Conservation (phyloP, 2,888 invertebrate species). For the Apoderus coryli region DNA sequence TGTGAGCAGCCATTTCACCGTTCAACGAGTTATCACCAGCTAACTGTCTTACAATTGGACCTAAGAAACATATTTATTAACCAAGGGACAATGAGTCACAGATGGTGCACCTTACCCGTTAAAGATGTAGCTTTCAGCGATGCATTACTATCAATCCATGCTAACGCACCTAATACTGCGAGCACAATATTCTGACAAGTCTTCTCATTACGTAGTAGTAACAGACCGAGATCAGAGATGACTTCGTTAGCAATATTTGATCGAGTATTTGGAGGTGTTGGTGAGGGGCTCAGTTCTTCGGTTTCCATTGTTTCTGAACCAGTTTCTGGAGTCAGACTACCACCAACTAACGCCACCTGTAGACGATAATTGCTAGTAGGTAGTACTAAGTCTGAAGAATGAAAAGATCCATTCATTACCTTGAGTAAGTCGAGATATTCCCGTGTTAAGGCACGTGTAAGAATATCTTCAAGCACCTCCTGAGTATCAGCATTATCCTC, state of each 20-base stretch:
- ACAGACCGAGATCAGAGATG: slow-evolving; percentile 63
- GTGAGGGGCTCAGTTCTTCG: slow-evolving; percentile 52
- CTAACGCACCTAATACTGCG: slow-evolving; percentile 49
- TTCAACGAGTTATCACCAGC: slow-evolving; percentile 47
- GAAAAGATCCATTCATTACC: too few relatives aligned
- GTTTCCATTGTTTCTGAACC: slow-evolving; percentile 45
- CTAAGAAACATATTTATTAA: too few relatives aligned
- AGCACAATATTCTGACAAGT: slow-evolving; percentile 50
- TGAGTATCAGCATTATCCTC: slow-evolving; percentile 69
- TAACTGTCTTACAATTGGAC: slow-evolving; percentile 27
- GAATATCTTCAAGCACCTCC: slow-evolving; percentile 73
- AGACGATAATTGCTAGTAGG: too few relatives aligned
- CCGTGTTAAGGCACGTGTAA: slow-evolving; percentile 71
- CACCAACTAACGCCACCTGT: slow-evolving; percentile 55
- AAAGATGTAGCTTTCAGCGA: slow-evolving; percentile 68
- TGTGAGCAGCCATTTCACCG: slow-evolving; percentile 52
- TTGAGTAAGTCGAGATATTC: slow-evolving; percentile 75
- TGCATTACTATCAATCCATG: slow-evolving; percentile 76
- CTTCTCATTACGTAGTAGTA: slow-evolving; percentile 49
- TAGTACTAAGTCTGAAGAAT: too few relatives aligned
- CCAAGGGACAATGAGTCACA: too few relatives aligned
- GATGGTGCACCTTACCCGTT: too few relatives aligned
- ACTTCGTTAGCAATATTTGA: slow-evolving; percentile 47
- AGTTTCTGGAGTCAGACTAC: slow-evolving; percentile 39
- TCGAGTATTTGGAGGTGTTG: slow-evolving; percentile 35